phyloP scores from a whole-genome alignment of 2,113 vertebrate species.

The Hiodon alosoides region DNA sequence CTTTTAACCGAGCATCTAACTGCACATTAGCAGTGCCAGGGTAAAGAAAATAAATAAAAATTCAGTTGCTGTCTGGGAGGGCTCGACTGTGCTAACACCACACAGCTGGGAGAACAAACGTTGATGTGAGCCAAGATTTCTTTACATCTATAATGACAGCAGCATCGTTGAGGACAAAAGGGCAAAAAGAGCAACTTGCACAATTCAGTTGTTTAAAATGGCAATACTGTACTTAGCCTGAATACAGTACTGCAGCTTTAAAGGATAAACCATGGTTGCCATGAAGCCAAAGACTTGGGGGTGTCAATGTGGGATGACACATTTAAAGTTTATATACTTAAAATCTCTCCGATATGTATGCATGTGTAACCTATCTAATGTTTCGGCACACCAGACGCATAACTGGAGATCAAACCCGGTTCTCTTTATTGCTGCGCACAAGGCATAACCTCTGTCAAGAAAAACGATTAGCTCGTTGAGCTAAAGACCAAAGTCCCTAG shows the following conservation, averaged over 20 bases:
- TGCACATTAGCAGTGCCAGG: not conserved
- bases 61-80: not conserved
- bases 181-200: not conserved
- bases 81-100: constrained; percentile 8
- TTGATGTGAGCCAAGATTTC: not conserved
- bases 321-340: too few relatives aligned
- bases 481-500: too few relatives aligned
- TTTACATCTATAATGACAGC: not conserved
- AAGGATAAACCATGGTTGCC: not conserved
- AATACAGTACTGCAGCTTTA: not conserved
- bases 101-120: constrained; percentile 11
- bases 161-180: not conserved
- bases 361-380: too few relatives aligned
- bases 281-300: too few relatives aligned
- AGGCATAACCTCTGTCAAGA: too few relatives aligned
- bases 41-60: constrained; percentile 2
- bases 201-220: not conserved
- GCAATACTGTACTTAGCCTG: not conserved
- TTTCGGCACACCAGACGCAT: too few relatives aligned
- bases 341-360: too few relatives aligned
- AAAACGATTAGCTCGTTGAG: too few relatives aligned
- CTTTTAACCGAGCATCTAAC: not conserved
- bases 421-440: too few relatives aligned
- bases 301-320: too few relatives aligned
- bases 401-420: too few relatives aligned